phyloP scores from a whole-genome alignment of 2,888 invertebrate genomes.

The Cephus rjabovi region DNA sequence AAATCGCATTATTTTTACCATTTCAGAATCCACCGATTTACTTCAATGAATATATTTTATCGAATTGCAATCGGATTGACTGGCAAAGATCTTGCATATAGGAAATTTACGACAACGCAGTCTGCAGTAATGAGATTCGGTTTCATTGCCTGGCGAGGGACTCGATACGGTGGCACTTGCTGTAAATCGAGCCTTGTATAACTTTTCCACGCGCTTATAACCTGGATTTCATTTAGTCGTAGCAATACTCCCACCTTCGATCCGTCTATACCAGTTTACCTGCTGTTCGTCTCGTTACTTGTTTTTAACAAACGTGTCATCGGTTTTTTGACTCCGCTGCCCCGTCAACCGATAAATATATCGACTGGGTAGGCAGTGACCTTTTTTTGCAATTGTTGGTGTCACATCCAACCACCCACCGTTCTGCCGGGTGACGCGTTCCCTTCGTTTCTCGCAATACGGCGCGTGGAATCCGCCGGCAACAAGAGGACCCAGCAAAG shows the following conservation, averaged over 20 bases:
- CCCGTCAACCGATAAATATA: background rate
- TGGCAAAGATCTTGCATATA: background rate
- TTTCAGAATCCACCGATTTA: background rate
- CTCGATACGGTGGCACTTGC: background rate
- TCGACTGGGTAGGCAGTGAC: background rate
- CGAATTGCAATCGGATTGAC: background rate
- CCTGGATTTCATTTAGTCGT: background rate
- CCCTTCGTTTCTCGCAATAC: background rate
- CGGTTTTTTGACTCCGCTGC: background rate
- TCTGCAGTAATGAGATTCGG: background rate
- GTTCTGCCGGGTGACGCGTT: background rate
- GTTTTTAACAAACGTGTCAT: background rate
- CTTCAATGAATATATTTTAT: background rate
- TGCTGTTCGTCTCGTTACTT: background rate
- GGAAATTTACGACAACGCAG: background rate
- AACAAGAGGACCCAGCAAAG: background rate
- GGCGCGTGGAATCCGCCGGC: background rate
- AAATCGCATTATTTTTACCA: background rate
- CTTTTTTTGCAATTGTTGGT: background rate
- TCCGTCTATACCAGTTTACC: background rate
- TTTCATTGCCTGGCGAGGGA: background rate
- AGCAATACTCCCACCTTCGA: background rate
- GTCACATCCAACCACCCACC: conserved; percentile 1
- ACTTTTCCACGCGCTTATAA: background rate
- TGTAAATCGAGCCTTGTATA: background rate